Evolutionary conservation across 1,140 invertebrate species (phyloP).

Genomic region (Drosophila ercepeae): DNA sequence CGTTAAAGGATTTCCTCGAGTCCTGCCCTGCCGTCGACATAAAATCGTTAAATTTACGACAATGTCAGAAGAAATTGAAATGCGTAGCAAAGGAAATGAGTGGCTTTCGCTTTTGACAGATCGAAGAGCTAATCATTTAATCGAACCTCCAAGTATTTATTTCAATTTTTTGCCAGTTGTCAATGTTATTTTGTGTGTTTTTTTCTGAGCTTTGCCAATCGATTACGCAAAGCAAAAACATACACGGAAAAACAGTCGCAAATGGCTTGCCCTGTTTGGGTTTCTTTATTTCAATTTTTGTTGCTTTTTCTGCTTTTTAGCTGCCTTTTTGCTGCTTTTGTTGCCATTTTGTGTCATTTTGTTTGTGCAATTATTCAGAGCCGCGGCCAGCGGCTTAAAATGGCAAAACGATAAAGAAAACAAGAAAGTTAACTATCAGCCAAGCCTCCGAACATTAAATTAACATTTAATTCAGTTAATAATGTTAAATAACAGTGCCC

Average conservation of each 20-base stretch:
- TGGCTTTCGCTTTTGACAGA: too few species aligned
- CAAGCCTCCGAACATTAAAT: too few species aligned
- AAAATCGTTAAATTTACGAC: constrained; percentile 79
- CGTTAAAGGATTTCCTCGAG: constrained; percentile 56
- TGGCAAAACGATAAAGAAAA: constrained; percentile 39
- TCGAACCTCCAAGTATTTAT: constrained; percentile 8
- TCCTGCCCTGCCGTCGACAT: constrained; percentile 52
- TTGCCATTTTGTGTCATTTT: constrained; percentile 3
- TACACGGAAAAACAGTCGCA: constrained; percentile 28
- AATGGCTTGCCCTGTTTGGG: constrained; percentile 32
- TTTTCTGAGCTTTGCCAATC: constrained; percentile 43
- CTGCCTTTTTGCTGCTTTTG: too few species aligned
- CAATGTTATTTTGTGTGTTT: constrained; percentile 35
- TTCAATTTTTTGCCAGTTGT: constrained; percentile 30
- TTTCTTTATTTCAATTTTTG: constrained; percentile 2
- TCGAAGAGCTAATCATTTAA: constrained; percentile 43
- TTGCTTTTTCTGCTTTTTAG: too few species aligned
- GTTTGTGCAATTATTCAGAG: constrained; percentile 30
- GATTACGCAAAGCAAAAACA: constrained; percentile 61
- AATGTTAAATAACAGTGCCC: too few species aligned
- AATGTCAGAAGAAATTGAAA: constrained; percentile 41
- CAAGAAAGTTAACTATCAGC: too few species aligned
- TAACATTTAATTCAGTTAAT: too few species aligned
- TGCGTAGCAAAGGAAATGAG: constrained; percentile 30
- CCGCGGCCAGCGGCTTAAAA: constrained; percentile 33